Evolutionary conservation across 2,888 invertebrate genomes (phyloP).

Genomic region (Formica aserva): DNA sequence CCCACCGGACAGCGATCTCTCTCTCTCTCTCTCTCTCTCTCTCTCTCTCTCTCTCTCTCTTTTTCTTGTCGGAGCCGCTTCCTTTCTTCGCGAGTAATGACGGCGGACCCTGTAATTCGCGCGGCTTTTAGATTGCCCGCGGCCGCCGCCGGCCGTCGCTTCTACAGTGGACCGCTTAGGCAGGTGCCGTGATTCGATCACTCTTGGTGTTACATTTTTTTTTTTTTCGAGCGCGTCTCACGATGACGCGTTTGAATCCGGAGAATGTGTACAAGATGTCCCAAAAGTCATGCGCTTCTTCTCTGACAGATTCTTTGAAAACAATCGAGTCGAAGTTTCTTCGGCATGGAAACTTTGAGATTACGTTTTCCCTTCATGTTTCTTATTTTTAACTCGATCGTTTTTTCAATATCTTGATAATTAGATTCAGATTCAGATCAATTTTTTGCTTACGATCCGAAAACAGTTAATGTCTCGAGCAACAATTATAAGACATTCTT

Average conservation of each 20-base stretch:
- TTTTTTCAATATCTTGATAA: not conserved
- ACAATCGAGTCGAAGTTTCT: not conserved
- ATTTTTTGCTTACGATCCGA: not conserved
- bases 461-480: not conserved
- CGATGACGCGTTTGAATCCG: constrained; percentile 29
- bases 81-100: constrained; percentile 69
- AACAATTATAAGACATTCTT: not conserved
- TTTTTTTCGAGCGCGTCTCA: constrained; percentile 20
- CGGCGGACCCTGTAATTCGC: constrained; percentile 78
- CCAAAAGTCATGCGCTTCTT: constrained; percentile 2
- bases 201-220: constrained; percentile 57
- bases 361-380: not conserved
- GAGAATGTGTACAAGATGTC: constrained; percentile 13
- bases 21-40: constrained; percentile 18
- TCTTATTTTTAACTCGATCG: not conserved
- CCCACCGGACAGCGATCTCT: constrained; percentile 24
- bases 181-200: constrained; percentile 80
- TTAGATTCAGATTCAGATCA: not conserved
- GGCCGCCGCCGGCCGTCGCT: constrained; percentile 61
- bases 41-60: constrained; percentile 17
- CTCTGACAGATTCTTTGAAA: not conserved
- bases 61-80: constrained; percentile 25
- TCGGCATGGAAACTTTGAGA: not conserved
- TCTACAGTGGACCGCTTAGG: constrained; percentile 68
- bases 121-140: constrained; percentile 77